Base-by-base conservation (phyloP, 2,797 vertebrate species). In the Apodemus agrarius region DNA sequence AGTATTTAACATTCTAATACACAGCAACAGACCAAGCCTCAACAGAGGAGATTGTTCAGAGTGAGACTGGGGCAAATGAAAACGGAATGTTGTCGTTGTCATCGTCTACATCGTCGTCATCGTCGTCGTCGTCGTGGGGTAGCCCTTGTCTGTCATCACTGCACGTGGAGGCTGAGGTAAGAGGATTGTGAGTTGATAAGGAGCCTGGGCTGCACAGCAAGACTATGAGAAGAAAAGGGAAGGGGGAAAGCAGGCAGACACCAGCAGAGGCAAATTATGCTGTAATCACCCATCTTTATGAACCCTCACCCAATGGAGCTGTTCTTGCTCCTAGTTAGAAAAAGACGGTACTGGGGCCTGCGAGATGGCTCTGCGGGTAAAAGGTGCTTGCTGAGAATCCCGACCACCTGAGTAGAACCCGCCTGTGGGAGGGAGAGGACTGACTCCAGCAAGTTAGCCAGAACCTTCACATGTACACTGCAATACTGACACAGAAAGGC, bases 111-210 rank as follows among this genome's bases (percentile, higher is more conserved):
- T n/a, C n/a, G n/a, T n/a, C n/a, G n/a, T n/a, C n/a, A n/a, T n/a
- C n/a, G n/a, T n/a, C n/a, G n/a, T n/a, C n/a, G 16, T 1, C 6
- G 7, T 52, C 34, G 3, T 1, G 37, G 11, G n/a, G 34, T 61
- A 14, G 43, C 40, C 26, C 40, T 17, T n/a, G 12, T 4, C 59
- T 80, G 57, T 67, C 3, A 6, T 29, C 63, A 24, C 43, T 29
- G 75, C 14, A 26, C 19, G 49, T 17, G 31, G 57, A 49, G 74
- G 14, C 75, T n/a, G 9, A 37, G 31, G 52, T 22, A 19, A 34
- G 31, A 52, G 22, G 43, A 90, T 3, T 29, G 43, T 34, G 57
- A 63, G 31, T 78, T 78, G 8, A 10, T 29, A 76, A 24, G 8
- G 31, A 26, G 43, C 43, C 57, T 19, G 31, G 34, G 34, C 2